Evolutionary conservation across 2,888 invertebrate species (phyloP), one percentile per base, ranked within the genome.

Genomic region (Plagiodera versicolora): DNA sequence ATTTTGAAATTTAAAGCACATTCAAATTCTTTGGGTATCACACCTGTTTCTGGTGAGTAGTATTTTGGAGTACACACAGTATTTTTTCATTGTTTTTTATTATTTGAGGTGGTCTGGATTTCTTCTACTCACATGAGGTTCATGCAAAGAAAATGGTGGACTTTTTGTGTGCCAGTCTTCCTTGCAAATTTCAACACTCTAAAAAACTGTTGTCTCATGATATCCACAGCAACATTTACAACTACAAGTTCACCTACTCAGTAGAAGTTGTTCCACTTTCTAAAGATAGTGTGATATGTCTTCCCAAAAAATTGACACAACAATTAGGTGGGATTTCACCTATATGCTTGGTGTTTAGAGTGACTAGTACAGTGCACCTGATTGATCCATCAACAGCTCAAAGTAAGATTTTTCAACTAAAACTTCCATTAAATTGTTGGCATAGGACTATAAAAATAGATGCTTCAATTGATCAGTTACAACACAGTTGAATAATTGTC

Each of bases 201-300:
- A 97, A 98, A 80, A 95, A 96, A 74, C 83, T 98, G 44, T 91
- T 98, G 72, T 97, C 98, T 0, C 98, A 98, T 75, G 99, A 99
- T 80, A 92, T 95, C 58, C 96, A 95, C 80, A 98, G 94, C 79
- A 99, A 99, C 77, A 86, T 89, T 11, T 98, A 92, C 81, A 98
- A 98, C 80, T 98, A 97, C 81, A 99, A 99, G 81, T 93, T 92
- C 77, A 93, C 96, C 5, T 94, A 86, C 80, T 92, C 94, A 64
- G 89, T 99, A 66, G 98, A 99, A 80, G 93, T 99, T 72, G 95
- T 95, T 0, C 98, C 99, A 0, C 80, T 99, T 56, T 98, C 98
- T 16, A 98, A 97, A 80, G 94, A 96, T 77, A 93, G 93, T 77
- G 83, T 96, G 49, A 90, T 98, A 1, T 98, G 98, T 76, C 82